A percentile compares a stretch with the other conserved stretches of the same genome.
phyloP scores from a whole-genome alignment of 92 coral and sea anemone genomes.

The Porites rus region DNA sequence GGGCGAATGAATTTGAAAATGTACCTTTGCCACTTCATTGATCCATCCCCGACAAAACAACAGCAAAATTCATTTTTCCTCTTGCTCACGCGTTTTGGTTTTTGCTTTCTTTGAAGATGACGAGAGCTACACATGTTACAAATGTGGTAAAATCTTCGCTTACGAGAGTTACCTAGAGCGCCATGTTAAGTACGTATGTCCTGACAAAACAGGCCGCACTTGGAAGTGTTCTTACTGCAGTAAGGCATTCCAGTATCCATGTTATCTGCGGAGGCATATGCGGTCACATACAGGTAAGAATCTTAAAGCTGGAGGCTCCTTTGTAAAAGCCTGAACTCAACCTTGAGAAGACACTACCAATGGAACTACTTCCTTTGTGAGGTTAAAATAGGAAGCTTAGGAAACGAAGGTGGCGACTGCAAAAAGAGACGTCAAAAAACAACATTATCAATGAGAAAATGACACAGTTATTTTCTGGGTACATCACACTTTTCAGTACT shows the following conservation, averaged over 20 bases:
- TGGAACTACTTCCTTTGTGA: too few species aligned
- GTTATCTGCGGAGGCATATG: conserved; percentile 97
- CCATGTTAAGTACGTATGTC: conserved; percentile 99
- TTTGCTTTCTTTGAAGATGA: conserved; percentile 61
- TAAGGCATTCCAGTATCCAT: conserved; percentile 98
- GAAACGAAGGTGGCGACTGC: too few species aligned
- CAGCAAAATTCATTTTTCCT: neutral
- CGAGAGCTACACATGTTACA: conserved; percentile 97
- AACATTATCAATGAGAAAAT: too few species aligned
- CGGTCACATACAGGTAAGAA: conserved; percentile 95
- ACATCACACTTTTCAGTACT: too few species aligned
- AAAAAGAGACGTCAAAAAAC: too few species aligned
- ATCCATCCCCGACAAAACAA: too few species aligned
- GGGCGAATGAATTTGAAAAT: too few species aligned
- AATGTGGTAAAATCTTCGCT: conserved; percentile 98
- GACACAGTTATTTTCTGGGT: too few species aligned
- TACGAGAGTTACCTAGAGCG: conserved; percentile 97
- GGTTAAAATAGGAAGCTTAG: too few species aligned
- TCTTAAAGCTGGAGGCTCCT: neutral
- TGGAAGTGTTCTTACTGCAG: conserved; percentile 99
- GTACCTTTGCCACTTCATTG: too few species aligned
- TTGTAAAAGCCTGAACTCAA: too few species aligned
- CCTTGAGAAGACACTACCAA: too few species aligned
- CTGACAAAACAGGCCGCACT: conserved; percentile 98
- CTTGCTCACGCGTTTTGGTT: neutral